Evolutionary conservation across 2,888 invertebrate genomes (phyloP), one percentile per base, ranked within the genome.

Genomic region (Melangyna quadrimaculata): DNA sequence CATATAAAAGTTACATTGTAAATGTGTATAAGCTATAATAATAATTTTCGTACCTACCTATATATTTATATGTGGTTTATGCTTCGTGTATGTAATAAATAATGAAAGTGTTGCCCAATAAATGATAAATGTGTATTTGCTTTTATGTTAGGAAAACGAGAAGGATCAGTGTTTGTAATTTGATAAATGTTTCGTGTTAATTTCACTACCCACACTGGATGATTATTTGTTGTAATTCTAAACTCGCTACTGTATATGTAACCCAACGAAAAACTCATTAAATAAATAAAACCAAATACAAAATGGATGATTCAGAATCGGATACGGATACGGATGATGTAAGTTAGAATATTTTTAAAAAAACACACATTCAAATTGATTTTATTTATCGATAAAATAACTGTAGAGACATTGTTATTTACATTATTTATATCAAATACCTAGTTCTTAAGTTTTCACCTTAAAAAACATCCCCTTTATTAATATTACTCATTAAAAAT

Each of bases 271-370:
- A 63, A 74, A 24, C 51, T 63, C 63, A 59, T 79, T 45, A 29
- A 43, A 65, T 59, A 57, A 71, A 40, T 40, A 37, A 29, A 35
- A 14, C 29, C 1, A 17, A 45, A 67, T 45, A 45, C 61, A 61
- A 67, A 22, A 82, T 82, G 82, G 82, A 73, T 69, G 69, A 78
- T 61, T 73, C 72, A 61, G 61, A 67, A 37, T 69, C 82, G 40
- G 82, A 78, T 17, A 55, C 82, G 40, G 82, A 78, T 48, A 73
- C 82, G 17, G 82, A 82, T 69, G 78, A 82, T 73, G 82, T 82
- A 82, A 82, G 82, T 82, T 82, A 48, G n/a, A 14, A n/a, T n/a
- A n/a, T n/a, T 53, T 59, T 17, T n/a, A 12, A 12, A 37, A n/a
- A 61, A n/a, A 12, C 2, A 51, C n/a, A 22, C 7, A 51, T 35